These are phyloP conservation scores for Mechanitis mazaeus DNA, from an alignment of 2,888 invertebrate genomes.

Conservation along the genomic window DNA sequence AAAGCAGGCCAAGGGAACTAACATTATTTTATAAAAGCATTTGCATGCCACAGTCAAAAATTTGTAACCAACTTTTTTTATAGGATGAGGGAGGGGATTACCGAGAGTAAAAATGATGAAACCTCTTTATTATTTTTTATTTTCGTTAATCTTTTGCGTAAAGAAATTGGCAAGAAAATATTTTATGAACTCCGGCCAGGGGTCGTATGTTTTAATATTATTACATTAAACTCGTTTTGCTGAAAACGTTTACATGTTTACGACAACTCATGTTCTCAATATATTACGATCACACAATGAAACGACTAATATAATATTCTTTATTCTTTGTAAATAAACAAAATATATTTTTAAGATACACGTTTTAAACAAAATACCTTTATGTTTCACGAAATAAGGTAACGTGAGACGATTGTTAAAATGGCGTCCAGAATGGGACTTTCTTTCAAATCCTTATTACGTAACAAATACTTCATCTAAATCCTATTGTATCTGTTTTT, in stretches of 20 bases:
- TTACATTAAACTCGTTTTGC: constrained; percentile 20
- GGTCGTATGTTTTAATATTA: constrained; percentile 30
- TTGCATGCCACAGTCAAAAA: constrained; percentile 25
- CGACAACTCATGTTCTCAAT: background rate
- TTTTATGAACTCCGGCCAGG: constrained; percentile 32
- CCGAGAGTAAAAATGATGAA: constrained; percentile 28
- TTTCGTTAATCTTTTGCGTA: constrained; percentile 30
- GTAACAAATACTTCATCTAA: no score
- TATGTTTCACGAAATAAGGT: no score
- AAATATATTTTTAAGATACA: constrained; percentile 1
- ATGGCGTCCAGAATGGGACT: no score
- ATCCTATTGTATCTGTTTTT: no score
- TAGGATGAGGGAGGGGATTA: constrained; percentile 28
- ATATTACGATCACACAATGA: no score
- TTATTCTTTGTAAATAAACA: background rate
- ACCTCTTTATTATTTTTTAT: constrained; percentile 30
- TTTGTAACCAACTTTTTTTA: constrained; percentile 30
- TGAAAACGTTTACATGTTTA: constrained; percentile 17
- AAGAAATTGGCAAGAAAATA: constrained; percentile 35
- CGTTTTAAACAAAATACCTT: no score
- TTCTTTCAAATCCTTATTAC: no score
- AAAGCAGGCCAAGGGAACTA: constrained; percentile 17
- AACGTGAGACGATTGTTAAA: no score
- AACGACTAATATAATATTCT: no score
- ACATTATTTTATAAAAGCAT: no score